Evolutionary conservation across 2,797 vertebrate species (phyloP).

Genomic region (Leptoclinus maculatus): DNA sequence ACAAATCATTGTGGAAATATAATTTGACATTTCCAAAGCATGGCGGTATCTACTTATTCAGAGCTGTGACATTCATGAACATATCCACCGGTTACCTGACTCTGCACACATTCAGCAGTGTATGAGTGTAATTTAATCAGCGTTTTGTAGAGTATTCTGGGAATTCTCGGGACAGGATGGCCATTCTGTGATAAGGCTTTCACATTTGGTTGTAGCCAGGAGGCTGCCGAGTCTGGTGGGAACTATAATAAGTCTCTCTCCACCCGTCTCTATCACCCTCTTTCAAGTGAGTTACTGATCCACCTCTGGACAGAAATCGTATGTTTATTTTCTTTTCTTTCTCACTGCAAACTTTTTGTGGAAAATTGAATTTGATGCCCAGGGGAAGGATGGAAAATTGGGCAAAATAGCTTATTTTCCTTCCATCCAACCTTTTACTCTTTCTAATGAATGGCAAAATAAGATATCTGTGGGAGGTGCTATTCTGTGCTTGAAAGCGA

Average conservation of each 20-base stretch:
- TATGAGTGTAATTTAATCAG: conserved; percentile 61
- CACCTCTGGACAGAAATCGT: conserved; percentile 82
- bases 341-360: conserved; percentile 78
- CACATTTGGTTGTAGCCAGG: conserved; percentile 78
- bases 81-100: conserved; percentile 39
- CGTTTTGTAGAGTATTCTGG: conserved; percentile 59
- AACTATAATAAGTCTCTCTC: conserved; percentile 79
- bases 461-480: conserved; percentile 79
- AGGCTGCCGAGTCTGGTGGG: conserved; percentile 80
- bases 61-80: conserved; percentile 40
- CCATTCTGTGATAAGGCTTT: conserved; percentile 75
- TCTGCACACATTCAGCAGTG: conserved; percentile 38
- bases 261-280: conserved; percentile 60
- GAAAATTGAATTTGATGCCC: conserved; percentile 91
- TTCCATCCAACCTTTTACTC: conserved; percentile 78
- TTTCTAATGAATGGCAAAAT: conserved; percentile 83
- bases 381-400: conserved; percentile 87
- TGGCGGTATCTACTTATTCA: conserved; percentile 13
- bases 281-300: conserved; percentile 85
- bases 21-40: conserved; percentile 7
- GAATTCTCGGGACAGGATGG: conserved; percentile 65
- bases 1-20: background rate
- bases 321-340: conserved; percentile 84
- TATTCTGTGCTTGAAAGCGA: conserved; percentile 44
- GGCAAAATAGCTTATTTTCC: conserved; percentile 85